These are phyloP conservation scores for Sturmia bella DNA, from an alignment of 2,888 invertebrate species.

Conservation along the genomic window DNA sequence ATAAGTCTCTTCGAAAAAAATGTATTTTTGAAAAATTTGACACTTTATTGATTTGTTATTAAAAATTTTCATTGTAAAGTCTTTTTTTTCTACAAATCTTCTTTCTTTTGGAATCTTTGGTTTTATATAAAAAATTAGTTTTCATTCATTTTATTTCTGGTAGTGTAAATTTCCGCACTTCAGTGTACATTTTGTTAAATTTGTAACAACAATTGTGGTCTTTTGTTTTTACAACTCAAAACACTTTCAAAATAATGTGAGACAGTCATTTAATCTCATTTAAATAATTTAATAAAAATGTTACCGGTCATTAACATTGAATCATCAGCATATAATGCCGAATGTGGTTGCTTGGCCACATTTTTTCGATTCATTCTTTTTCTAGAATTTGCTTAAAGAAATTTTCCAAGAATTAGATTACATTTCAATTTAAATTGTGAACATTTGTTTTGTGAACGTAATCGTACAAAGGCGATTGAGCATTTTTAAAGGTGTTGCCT, in stretches of 20 bases:
- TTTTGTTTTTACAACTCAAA: neutral
- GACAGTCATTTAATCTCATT: constrained; percentile 18
- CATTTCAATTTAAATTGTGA: constrained; percentile 47
- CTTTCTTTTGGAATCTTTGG: too few species aligned
- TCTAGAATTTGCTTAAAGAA: constrained; percentile 39
- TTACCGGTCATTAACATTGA: constrained; percentile 42
- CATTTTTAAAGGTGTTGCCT: constrained; percentile 13
- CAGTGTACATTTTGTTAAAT: too few species aligned
- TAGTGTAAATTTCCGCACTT: too few species aligned
- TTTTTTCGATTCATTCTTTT: constrained; percentile 19
- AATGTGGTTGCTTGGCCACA: neutral
- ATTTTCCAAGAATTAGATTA: constrained; percentile 57
- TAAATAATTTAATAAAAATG: constrained; percentile 29
- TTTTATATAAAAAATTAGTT: too few species aligned
- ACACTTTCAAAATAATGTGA: neutral
- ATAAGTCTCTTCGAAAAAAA: too few species aligned
- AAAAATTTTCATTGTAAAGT: too few species aligned
- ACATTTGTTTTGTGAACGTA: neutral
- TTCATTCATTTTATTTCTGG: too few species aligned
- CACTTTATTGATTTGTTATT: too few species aligned
- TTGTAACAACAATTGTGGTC: too few species aligned
- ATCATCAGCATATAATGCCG: neutral
- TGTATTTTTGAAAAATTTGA: too few species aligned
- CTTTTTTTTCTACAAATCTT: too few species aligned
- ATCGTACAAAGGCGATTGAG: neutral